Evolutionary conservation across 2,888 invertebrate species (phyloP).

Genomic region (Nomada ruficornis): DNA sequence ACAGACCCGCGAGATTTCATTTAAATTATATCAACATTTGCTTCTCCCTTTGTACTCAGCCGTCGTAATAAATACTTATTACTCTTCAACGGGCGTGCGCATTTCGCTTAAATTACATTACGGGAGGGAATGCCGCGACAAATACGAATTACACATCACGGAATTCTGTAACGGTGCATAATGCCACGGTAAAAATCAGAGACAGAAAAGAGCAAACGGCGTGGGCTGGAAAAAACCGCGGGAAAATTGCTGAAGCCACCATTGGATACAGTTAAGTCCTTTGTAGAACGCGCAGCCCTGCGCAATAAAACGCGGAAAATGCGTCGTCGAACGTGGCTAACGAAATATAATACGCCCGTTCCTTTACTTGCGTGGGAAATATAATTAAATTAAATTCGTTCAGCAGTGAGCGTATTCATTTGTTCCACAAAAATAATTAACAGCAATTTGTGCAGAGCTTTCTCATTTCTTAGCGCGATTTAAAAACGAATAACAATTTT

Average conservation of each 20-base stretch:
- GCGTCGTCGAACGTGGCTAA: background rate
- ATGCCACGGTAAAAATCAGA: constrained; percentile 16
- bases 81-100: background rate
- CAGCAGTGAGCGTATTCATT: too few relatives aligned
- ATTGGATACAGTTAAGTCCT: constrained; percentile 20
- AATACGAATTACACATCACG: constrained; percentile 20
- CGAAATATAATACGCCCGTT: constrained; percentile 16
- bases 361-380: too few relatives aligned
- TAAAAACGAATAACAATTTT: too few relatives aligned
- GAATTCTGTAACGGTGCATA: constrained; percentile 37
- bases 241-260: constrained; percentile 5
- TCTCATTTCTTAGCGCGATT: too few relatives aligned
- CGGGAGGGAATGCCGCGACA: constrained; percentile 17
- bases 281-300: background rate
- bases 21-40: constrained; percentile 11
- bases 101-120: constrained; percentile 16
- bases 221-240: background rate
- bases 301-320: constrained; percentile 2
- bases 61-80: constrained; percentile 6
- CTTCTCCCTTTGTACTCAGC: background rate
- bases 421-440: too few relatives aligned
- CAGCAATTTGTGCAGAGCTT: too few relatives aligned
- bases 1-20: constrained; percentile 4
- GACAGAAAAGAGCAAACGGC: background rate
- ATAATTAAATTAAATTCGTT: too few relatives aligned